Conservation (phyloP, 2,113 vertebrate genomes). For the Prochilodus magdalenae region DNA sequence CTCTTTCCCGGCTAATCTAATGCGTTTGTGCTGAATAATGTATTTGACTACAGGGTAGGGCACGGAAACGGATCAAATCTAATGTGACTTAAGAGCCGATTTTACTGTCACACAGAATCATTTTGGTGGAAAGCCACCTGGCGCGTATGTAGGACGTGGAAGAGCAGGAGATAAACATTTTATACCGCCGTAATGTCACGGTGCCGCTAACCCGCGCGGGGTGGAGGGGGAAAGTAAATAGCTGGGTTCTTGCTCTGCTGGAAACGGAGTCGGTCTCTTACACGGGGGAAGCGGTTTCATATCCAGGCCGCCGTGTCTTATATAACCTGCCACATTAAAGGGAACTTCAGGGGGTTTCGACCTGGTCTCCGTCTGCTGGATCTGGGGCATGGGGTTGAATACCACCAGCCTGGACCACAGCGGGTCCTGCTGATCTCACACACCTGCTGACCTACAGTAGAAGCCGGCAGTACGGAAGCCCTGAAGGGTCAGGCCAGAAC, state of each 20-base stretch:
- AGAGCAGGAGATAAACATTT: slow-evolving; percentile 42
- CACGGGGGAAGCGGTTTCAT: too few relatives aligned
- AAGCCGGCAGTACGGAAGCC: too few relatives aligned
- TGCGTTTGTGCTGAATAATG: slow-evolving; percentile 43
- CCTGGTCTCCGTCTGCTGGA: too few relatives aligned
- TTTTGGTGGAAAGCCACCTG: slow-evolving; percentile 31
- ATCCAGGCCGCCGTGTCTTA: too few relatives aligned
- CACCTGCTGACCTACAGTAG: too few relatives aligned
- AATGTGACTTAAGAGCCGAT: slow-evolving; percentile 40
- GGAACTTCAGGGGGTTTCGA: too few relatives aligned
- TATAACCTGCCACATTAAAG: too few relatives aligned
- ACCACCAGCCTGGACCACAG: too few relatives aligned
- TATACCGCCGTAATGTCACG: slow-evolving; percentile 40
- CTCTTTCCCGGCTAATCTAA: background rate
- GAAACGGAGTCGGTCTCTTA: slow-evolving; percentile 21
- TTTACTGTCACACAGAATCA: slow-evolving; percentile 42
- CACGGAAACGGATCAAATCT: slow-evolving; percentile 40
- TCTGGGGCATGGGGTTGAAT: too few relatives aligned
- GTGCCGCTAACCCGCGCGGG: slow-evolving; percentile 4
- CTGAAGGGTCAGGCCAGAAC: too few relatives aligned
- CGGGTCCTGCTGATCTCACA: too few relatives aligned
- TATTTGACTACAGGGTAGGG: slow-evolving; percentile 49
- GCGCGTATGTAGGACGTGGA: slow-evolving; percentile 22
- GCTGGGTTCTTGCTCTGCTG: slow-evolving; percentile 24
- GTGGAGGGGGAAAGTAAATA: slow-evolving; percentile 18